Evolutionary conservation across 1,140 invertebrate genomes (phyloP), one percentile per base, ranked within the genome.

Genomic region (Lasaia peninsularis): DNA sequence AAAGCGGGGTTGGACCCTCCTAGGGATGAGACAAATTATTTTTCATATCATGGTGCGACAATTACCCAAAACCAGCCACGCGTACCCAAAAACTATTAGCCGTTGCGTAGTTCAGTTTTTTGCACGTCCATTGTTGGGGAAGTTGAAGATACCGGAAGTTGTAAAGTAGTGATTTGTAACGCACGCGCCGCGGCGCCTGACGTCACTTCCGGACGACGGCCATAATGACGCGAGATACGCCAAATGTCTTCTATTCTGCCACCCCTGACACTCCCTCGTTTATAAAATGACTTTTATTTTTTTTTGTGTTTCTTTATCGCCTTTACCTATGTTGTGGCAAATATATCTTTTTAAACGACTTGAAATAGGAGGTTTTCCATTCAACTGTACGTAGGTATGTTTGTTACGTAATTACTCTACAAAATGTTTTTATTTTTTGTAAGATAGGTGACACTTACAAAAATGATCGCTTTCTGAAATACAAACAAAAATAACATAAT

Each of bases 131-230:
- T 61, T 63, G 68, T 75, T 62, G 66, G 69, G 35, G 71, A 69
- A 59, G 83, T 66, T 82, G 75, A 65, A 65, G 58, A 56, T 71
- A 68, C 63, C 75, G 84, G 84, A 86, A 84, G 84, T 86, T 81
- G 84, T 88, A 88, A 87, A 86, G 80, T 79, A 85, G 80, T 85
- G 80, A 88, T 88, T 88, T 88, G 82, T 83, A 83, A 88, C 75
- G 85, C 84, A 86, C 85, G 80, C 85, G 85, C 78, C 81, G 79
- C 79, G 74, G 67, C 83, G 80, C 73, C 80, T 80, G 80, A 74
- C 80, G 78, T 48, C 68, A 75, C 75, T 81, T 88, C 84, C 84
- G 69, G 64, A 18, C 50, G 56, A 61, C 60, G 57, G 62, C 78
- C 77, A 73, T 84, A 87, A 87, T 87, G 82, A 81, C 75, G 65